These are phyloP conservation scores for Rhingia campestris DNA, from an alignment of 2,888 invertebrate species.

Conservation along the genomic window DNA sequence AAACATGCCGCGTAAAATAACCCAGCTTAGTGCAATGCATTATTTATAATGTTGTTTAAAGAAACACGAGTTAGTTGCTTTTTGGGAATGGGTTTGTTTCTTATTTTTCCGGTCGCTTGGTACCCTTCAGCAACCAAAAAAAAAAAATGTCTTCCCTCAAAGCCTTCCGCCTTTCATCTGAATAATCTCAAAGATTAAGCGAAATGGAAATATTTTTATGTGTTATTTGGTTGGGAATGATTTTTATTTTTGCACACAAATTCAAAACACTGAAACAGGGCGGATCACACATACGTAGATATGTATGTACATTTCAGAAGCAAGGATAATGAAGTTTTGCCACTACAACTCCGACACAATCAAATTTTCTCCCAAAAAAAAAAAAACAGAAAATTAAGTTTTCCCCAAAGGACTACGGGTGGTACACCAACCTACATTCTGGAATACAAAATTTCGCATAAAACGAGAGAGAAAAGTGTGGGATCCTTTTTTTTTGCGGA, in stretches of 20 bases:
- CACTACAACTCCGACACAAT: constrained; percentile 66
- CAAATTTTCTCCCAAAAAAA: constrained; percentile 52
- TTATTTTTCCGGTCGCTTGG: constrained; percentile 2
- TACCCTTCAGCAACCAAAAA: neutral
- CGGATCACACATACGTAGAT: constrained; percentile 13
- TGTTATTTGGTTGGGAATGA: constrained; percentile 43
- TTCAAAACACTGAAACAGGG: constrained; percentile 7
- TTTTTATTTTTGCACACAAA: constrained; percentile 16
- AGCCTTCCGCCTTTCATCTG: constrained; percentile 53
- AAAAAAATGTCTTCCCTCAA: constrained; percentile 24
- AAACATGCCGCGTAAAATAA: constrained; percentile 65
- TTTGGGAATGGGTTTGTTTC: constrained; percentile 7
- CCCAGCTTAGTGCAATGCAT: constrained; percentile 66
- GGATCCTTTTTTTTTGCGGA: constrained; percentile 17
- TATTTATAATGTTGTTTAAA: constrained; percentile 70
- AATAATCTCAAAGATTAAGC: constrained; percentile 69
- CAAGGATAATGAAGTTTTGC: constrained; percentile 69
- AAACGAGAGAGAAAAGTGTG: constrained; percentile 13
- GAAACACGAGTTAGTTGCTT: constrained; percentile 48
- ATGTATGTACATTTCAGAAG: constrained; percentile 24
- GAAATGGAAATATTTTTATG: constrained; percentile 66
- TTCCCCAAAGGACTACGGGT: constrained; percentile 5
- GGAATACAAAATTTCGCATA: constrained; percentile 35
- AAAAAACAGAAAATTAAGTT: constrained; percentile 7
- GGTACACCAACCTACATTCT: constrained; percentile 15